A percentile compares a stretch with the other conserved stretches of the same genome.
Conservation (phyloP, 1,140 invertebrate genomes). For the Sycophaga agraensis region DNA sequence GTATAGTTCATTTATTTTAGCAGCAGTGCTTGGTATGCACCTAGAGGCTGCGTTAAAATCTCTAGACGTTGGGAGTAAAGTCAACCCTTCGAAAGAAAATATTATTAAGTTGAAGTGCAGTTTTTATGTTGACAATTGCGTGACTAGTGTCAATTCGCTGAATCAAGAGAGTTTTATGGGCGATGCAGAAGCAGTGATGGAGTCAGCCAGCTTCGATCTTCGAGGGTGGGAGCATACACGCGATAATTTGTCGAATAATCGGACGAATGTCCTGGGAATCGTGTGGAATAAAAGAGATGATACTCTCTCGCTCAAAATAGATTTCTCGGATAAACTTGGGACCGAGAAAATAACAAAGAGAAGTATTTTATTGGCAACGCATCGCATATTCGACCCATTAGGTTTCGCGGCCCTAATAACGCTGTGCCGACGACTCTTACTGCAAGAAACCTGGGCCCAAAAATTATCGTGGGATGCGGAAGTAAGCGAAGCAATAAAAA, state of each 20-base stretch:
- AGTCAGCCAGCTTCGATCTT: constrained; percentile 11
- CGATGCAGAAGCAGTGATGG: constrained; percentile 1
- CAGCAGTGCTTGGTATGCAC: background rate
- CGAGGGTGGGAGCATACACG: constrained; percentile 18
- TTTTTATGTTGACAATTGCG: constrained; percentile 4
- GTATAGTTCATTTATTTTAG: background rate
- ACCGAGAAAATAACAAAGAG: background rate
- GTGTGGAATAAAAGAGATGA: constrained; percentile 17
- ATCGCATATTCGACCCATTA: background rate
- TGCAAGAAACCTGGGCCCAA: background rate
- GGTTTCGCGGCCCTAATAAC: background rate
- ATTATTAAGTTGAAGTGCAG: background rate
- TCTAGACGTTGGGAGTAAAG: background rate
- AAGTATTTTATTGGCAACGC: background rate
- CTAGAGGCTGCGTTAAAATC: background rate
- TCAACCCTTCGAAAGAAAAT: background rate
- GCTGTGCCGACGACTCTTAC: background rate
- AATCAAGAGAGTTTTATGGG: constrained; percentile 3
- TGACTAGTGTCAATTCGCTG: background rate
- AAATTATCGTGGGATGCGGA: constrained; percentile 32
- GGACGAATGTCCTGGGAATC: constrained; percentile 8
- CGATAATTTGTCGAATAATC: background rate
- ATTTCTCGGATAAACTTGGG: no score
- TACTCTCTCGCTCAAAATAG: no score
- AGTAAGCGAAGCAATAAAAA: background rate